Evolutionary conservation across 2,797 vertebrate species (phyloP).

Genomic region (Cyclura pinguis): DNA sequence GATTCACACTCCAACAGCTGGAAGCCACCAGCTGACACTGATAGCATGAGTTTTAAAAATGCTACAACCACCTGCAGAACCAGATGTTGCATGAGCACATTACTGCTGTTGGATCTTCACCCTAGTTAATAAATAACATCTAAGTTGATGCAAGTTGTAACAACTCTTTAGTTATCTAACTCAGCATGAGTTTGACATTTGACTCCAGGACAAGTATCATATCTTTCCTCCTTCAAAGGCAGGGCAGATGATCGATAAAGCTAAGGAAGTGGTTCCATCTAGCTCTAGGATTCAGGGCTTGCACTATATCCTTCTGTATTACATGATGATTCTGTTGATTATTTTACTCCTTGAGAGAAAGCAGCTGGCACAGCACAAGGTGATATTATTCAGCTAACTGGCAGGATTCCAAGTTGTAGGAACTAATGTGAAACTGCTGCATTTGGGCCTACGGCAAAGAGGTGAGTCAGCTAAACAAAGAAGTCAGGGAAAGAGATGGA

Average conservation of each 20-base stretch:
- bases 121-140: background rate
- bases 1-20: no score
- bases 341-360: slow-evolving; percentile 13
- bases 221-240: background rate
- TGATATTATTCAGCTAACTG: slow-evolving; percentile 2
- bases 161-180: background rate
- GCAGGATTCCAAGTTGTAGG: background rate
- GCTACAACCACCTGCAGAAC: no score
- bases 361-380: background rate
- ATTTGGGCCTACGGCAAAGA: background rate
- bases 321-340: background rate
- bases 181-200: background rate
- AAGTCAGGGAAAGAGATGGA: background rate
- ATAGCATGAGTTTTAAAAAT: no score
- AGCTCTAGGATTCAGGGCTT: background rate
- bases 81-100: no score
- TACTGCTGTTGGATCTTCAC: no score
- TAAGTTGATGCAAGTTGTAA: background rate
- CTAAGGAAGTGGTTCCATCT: slow-evolving; percentile 10
- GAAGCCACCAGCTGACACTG: no score
- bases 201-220: background rate
- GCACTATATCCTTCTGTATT: background rate
- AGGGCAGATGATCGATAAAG: background rate
- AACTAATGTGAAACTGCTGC: slow-evolving; percentile 12
- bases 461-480: background rate